These are phyloP conservation scores for Vannuccia rotundouncinata DNA, from an alignment of 2,888 invertebrate genomes.

Conservation along the genomic window DNA sequence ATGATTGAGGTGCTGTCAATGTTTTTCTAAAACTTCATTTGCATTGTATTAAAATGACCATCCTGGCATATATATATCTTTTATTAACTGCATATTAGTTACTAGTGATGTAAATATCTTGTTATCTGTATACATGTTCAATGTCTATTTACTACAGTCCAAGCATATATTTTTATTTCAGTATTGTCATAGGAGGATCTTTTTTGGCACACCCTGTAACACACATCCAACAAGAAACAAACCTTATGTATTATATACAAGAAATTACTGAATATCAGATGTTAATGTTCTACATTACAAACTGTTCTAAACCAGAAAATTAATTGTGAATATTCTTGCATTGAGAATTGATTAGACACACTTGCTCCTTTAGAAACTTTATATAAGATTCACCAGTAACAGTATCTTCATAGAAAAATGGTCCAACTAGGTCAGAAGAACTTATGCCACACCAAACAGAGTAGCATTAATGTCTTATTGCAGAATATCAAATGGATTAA, in stretches of 20 bases:
- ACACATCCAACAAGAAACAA: no score
- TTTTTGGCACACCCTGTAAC: no score
- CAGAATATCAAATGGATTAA: conserved; percentile 22
- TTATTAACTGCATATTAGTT: no score
- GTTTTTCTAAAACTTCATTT: no score
- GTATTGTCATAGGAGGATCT: no score
- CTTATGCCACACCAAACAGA: conserved; percentile 25
- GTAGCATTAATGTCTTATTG: conserved; percentile 17
- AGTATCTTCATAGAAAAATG: conserved; percentile 14
- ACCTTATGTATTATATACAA: neutral
- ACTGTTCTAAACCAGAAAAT: neutral
- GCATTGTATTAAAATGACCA: no score
- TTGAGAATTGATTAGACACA: conserved; percentile 2
- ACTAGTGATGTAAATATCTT: no score
- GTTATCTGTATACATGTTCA: no score
- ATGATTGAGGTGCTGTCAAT: no score
- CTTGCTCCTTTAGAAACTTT: conserved; percentile 24
- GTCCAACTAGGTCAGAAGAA: neutral
- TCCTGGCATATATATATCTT: no score
- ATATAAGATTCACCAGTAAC: conserved; percentile 36
- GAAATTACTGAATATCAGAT: neutral
- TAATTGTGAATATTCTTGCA: neutral
- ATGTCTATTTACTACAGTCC: no score
- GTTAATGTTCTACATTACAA: neutral
- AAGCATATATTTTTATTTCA: no score